These are phyloP conservation scores for Semicossyphus pulcher DNA, from an alignment of 2,113 vertebrate species.

Conservation along the genomic window DNA sequence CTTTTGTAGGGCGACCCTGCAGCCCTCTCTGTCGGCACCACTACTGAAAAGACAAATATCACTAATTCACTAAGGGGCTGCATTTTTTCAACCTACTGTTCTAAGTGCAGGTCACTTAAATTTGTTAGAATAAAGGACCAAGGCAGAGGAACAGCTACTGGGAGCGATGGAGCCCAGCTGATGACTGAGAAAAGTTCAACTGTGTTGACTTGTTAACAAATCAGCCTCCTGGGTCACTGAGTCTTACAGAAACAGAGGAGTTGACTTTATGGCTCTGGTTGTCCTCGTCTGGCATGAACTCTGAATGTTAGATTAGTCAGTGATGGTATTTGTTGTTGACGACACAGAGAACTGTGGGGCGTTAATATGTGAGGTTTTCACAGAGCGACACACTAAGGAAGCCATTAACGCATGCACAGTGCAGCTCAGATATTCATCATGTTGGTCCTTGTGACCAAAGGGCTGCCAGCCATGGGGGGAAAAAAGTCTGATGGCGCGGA, in stretches of 20 bases:
- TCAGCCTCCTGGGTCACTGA: neutral
- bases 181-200: neutral
- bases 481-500: neutral
- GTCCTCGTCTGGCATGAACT: neutral
- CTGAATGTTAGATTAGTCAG: neutral
- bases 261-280: neutral
- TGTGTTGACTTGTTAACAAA: conserved; percentile 3
- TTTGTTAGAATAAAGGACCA: neutral
- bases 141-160: neutral
- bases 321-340: neutral
- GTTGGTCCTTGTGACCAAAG: conserved; percentile 17
- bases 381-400: conserved; percentile 7
- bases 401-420: conserved; percentile 5
- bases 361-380: neutral
- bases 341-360: neutral
- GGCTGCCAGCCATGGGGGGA: neutral
- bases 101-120: no score
- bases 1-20: no score
- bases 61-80: no score
- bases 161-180: neutral
- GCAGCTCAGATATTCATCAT: neutral
- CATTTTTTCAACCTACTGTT: no score
- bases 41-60: no score
- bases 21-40: no score
- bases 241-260: neutral